A percentile compares a stretch with the other conserved stretches of the same genome.
phyloP scores from a whole-genome alignment of 2,113 vertebrate species.

The Anser cygnoides region DNA sequence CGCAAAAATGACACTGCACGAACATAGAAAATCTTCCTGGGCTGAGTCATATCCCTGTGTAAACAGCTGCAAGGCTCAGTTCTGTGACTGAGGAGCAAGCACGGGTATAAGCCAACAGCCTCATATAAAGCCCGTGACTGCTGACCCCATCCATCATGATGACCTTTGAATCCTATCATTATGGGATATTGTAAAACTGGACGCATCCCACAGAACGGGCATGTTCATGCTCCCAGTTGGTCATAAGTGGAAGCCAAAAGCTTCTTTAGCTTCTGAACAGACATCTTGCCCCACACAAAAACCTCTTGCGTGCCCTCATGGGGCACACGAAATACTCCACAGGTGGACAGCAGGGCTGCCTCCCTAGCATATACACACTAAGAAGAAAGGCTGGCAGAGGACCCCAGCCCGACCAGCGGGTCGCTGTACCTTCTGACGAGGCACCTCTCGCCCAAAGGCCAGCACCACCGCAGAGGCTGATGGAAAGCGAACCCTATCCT shows the following conservation, averaged over 20 bases:
- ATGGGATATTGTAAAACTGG: background rate
- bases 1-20: too few relatives aligned
- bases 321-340: background rate
- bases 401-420: background rate
- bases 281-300: background rate
- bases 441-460: fast-evolving
- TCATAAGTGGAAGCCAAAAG: background rate
- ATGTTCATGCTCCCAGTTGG: background rate
- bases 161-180: background rate
- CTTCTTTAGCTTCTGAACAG: background rate
- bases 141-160: fast-evolving
- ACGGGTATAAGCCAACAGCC: fast-evolving
- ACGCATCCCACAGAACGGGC: fast-evolving
- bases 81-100: background rate
- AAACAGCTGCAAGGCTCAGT: background rate
- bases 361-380: background rate
- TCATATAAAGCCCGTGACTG: fast-evolving
- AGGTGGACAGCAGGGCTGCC: too few relatives aligned
- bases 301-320: background rate
- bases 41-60: background rate
- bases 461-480: too few relatives aligned
- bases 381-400: background rate
- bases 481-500: fast-evolving
- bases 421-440: fast-evolving
- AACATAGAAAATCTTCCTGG: too few relatives aligned